Percentiles rank a stretch among this genome's conserved stretches.
These are phyloP conservation scores for Brachionus calyciflorus DNA, from an alignment of 1,140 invertebrate genomes.

Conservation along the genomic window DNA sequence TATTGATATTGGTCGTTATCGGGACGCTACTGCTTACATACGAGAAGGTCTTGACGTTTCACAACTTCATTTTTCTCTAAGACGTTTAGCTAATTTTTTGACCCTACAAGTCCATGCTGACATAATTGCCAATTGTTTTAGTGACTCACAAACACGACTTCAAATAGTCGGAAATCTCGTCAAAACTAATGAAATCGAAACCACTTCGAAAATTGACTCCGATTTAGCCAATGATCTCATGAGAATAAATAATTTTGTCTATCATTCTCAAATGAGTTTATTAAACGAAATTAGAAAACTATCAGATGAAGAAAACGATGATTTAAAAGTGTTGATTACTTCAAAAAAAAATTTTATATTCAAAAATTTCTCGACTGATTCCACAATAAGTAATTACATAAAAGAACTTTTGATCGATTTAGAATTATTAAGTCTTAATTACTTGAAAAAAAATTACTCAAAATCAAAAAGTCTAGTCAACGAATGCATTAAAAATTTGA, in stretches of 20 bases:
- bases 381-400: not conserved
- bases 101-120: conserved; percentile 26
- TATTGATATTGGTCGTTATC: conserved; percentile 30
- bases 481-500: conserved; percentile 1
- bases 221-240: not conserved
- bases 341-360: not conserved
- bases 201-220: not conserved
- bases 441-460: not conserved
- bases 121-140: conserved; percentile 20
- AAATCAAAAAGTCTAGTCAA: not conserved
- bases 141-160: not conserved
- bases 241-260: conserved; percentile 1
- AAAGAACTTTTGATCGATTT: not conserved
- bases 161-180: conserved; percentile 23
- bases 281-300: conserved; percentile 7
- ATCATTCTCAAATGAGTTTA: not conserved
- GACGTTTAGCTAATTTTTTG: conserved; percentile 1
- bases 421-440: not conserved
- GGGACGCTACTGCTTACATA: conserved; percentile 33
- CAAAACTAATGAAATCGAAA: not conserved
- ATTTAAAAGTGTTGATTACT: not conserved
- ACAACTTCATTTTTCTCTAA: not conserved
- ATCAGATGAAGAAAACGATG: not conserved
- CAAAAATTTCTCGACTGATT: not conserved
- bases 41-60: conserved; percentile 14